Conservation (phyloP, 2,797 vertebrate genomes). For the Falco naumanni region DNA sequence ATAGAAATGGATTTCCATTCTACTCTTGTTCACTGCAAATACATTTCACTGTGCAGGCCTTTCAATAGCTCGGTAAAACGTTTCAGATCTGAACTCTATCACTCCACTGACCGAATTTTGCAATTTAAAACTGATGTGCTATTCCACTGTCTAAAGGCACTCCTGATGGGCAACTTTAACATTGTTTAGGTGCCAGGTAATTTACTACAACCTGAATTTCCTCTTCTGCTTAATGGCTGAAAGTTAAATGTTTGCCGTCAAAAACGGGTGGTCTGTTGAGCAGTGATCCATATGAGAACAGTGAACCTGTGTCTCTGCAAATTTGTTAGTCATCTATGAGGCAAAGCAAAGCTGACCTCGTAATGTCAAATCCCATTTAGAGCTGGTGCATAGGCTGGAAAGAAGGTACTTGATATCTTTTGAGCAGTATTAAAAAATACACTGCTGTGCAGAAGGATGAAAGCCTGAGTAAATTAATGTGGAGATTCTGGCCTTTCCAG, state of each 20-base stretch:
- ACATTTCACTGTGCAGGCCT: neutral
- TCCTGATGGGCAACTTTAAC: slow-evolving; percentile 44
- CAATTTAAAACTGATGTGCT: slow-evolving; percentile 42
- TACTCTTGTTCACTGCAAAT: neutral
- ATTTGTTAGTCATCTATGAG: slow-evolving; percentile 78
- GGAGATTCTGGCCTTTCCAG: slow-evolving; percentile 65
- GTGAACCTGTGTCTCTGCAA: slow-evolving; percentile 74
- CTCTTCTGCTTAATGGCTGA: slow-evolving; percentile 65
- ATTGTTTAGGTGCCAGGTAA: slow-evolving; percentile 64
- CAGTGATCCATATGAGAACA: slow-evolving; percentile 75
- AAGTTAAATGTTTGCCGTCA: slow-evolving; percentile 75
- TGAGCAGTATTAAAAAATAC: slow-evolving; percentile 70
- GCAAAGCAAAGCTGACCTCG: slow-evolving; percentile 73
- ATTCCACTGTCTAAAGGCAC: neutral
- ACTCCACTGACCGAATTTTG: slow-evolving; percentile 35
- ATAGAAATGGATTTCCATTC: neutral
- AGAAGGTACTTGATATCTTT: slow-evolving; percentile 69
- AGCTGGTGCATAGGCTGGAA: slow-evolving; percentile 62
- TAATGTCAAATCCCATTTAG: slow-evolving; percentile 79
- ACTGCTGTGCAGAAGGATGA: slow-evolving; percentile 53
- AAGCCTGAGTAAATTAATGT: slow-evolving; percentile 68
- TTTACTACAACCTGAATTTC: slow-evolving; percentile 70
- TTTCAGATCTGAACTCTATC: slow-evolving; percentile 40
- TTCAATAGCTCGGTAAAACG: neutral
- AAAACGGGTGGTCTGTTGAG: slow-evolving; percentile 59